Base-by-base conservation (phyloP, 2,888 invertebrate genomes). In the Ophion ventricosus region DNA sequence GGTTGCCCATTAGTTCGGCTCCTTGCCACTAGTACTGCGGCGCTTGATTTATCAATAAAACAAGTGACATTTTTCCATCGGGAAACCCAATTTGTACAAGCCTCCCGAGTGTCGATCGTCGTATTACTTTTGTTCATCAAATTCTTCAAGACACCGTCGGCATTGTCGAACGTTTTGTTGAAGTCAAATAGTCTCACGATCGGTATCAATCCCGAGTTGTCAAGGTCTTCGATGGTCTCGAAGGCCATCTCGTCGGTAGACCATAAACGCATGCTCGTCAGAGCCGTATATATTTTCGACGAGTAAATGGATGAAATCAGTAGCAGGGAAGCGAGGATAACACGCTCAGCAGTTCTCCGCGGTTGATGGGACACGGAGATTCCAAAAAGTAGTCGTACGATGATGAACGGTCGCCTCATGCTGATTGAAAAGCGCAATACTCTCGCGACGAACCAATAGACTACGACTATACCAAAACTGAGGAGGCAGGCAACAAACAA, bases 361-460 rank as follows among this genome's bases (percentile, higher is more conserved):
- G 87, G 85, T 11, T 57, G 29, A 10, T 10, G 5, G 1, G 23
- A 7, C 2, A 82, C 59, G 11, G 84, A 40, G 3, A 81, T 57
- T 1, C 87, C 85, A 7, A 87, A 66, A 10, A 87, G 35, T 23
- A 82, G 23, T 20, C 85, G 26, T n/a, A 66, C 61, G 11, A 87
- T 74, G 8, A 49, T 54, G 20, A 69, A 61, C 40, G 79, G 69
- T 67, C 7, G 17, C 40, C 64, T 2, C 2, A 43, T 7, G 59
- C 11, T 26, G 4, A 25, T 10, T 14, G 63, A 63, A 23, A 11
- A 3, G 2, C 17, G 63, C 1, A 63, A 29, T 25, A 43, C 20
- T 11, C 14, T 5, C 40, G 23, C 0, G 20, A 11, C 17, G 1
- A 43, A 23, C 23, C 43, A 66, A 11, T n/a, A 40, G 29, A 66